Conservation (phyloP, 2,888 invertebrate genomes). For the Lysandra bellargus region DNA sequence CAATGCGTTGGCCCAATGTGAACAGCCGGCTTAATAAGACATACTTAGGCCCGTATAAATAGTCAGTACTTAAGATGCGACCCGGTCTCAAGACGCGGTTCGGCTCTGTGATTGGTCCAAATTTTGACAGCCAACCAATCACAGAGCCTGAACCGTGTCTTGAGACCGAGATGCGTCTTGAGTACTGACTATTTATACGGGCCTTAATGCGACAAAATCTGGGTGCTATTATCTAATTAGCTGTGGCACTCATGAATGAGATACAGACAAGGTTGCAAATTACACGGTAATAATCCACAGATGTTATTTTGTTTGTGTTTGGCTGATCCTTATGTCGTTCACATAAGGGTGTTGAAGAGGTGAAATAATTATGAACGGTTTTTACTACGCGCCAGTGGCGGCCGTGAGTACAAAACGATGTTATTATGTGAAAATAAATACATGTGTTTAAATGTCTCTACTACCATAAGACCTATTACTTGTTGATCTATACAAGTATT, state of each 20-base stretch:
- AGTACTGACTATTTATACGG: no score
- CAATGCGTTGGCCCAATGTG: no score
- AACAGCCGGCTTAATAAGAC: background rate
- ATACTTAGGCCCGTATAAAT: background rate
- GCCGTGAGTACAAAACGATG: background rate
- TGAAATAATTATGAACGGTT: background rate
- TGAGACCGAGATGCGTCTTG: no score
- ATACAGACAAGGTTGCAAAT: background rate
- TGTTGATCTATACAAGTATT: no score
- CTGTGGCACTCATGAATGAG: background rate
- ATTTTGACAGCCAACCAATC: no score
- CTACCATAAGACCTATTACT: no score
- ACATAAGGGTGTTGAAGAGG: background rate
- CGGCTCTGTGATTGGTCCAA: no score
- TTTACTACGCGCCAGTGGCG: background rate
- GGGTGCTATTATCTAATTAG: constrained; percentile 9
- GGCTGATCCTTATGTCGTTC: background rate
- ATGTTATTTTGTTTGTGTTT: background rate
- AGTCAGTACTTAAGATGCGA: no score
- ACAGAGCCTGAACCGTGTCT: no score
- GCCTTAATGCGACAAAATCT: background rate
- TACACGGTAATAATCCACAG: background rate
- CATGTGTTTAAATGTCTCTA: no score
- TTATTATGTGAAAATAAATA: background rate
- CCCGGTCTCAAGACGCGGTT: no score